These are phyloP conservation scores for Thunnus albacares DNA, from an alignment of 2,797 vertebrate species.

Conservation along the genomic window DNA sequence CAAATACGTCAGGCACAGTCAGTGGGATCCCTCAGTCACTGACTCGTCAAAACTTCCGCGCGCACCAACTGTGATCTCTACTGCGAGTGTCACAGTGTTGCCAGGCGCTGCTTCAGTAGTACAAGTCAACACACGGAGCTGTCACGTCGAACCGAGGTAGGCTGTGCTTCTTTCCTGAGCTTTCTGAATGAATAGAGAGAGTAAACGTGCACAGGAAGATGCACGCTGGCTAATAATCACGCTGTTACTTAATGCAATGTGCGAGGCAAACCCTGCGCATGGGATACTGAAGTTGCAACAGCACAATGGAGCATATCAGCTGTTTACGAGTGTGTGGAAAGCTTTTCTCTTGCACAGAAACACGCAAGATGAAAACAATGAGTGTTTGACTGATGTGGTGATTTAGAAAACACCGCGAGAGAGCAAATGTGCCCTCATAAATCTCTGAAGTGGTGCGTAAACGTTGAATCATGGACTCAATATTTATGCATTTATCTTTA, in stretches of 20 bases:
- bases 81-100: conserved; percentile 53
- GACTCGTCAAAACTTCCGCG: conserved; percentile 76
- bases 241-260: conserved; percentile 24
- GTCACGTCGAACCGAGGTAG: conserved; percentile 73
- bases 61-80: conserved; percentile 43
- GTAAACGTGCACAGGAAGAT: conserved; percentile 2
- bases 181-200: not conserved
- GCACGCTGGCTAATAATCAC: conserved; percentile 16
- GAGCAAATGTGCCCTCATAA: conserved; percentile 24
- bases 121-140: conserved; percentile 59
- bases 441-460: conserved; percentile 12
- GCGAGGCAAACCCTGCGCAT: not conserved
- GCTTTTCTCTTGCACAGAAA: not conserved
- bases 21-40: conserved; percentile 39
- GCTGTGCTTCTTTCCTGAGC: conserved; percentile 39
- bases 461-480: conserved; percentile 27
- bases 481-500: conserved; percentile 9
- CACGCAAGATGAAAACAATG: conserved; percentile 26
- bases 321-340: conserved; percentile 8
- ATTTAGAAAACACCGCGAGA: not conserved
- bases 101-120: conserved; percentile 28
- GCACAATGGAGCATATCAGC: conserved; percentile 20
- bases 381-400: conserved; percentile 7
- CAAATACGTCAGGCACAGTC: conserved; percentile 14
- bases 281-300: not conserved